phyloP scores from a whole-genome alignment of 2,888 invertebrate genomes.

The Atethmia centrago region DNA sequence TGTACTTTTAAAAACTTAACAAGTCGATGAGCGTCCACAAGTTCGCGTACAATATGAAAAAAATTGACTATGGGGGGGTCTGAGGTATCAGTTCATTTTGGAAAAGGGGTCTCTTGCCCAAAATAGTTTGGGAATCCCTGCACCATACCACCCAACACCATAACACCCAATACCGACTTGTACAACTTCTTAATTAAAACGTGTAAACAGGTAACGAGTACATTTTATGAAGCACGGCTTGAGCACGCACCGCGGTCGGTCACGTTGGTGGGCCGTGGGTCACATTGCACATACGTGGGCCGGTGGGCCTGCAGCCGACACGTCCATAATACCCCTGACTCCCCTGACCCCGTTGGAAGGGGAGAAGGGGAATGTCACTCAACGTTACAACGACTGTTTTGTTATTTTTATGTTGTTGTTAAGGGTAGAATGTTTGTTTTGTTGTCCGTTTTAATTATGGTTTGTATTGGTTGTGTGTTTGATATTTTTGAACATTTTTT shows the following conservation, averaged over 20 bases:
- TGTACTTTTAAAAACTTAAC: too few species aligned
- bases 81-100: too few species aligned
- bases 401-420: conserved; percentile 15
- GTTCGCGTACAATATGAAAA: too few species aligned
- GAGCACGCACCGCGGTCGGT: conserved; percentile 7
- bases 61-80: too few species aligned
- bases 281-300: conserved; percentile 46
- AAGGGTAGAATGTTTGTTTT: neutral
- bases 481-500: neutral
- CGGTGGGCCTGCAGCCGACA: conserved; percentile 41
- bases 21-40: too few species aligned
- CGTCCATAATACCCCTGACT: conserved; percentile 31
- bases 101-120: too few species aligned
- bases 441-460: conserved; percentile 7
- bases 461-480: neutral
- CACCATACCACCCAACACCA: too few species aligned
- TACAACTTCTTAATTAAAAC: conserved; percentile 12
- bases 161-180: too few species aligned
- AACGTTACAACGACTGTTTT: conserved; percentile 15
- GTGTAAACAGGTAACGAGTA: neutral
- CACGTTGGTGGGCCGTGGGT: conserved; percentile 31
- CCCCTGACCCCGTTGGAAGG: conserved; percentile 1
- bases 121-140: too few species aligned
- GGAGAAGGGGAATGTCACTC: conserved; percentile 41
- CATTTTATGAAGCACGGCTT: neutral